Base-by-base conservation (phyloP, 1,140 invertebrate species). In the Heliconius himera region DNA sequence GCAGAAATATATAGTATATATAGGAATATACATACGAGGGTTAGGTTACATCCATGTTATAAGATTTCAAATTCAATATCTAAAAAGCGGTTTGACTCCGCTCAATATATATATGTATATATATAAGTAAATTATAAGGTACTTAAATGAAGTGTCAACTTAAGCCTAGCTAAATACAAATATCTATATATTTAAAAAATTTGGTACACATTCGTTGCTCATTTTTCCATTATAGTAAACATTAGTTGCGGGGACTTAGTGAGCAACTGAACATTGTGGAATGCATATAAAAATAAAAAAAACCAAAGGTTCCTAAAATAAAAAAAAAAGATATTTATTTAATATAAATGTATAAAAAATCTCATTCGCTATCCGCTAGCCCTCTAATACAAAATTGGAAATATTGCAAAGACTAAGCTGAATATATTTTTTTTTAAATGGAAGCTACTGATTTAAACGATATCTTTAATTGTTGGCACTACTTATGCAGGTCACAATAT, bases 201-300 rank as follows among this genome's bases (percentile, higher is more conserved):
- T 93, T 94, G 93, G 93, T 94, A 93, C 91, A 92, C 88, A 91
- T 94, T 94, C 93, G 93, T 94, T 94, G 93, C 91, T 93, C 90
- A 87, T 90, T 91, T 91, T 89, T 86, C 87, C 82, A 85, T 85
- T 85, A 89, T 87, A 86, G 89, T 83, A 89, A 51, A 81, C 84
- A 89, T 84, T 81, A 88, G 81, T 83, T 88, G 87, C 86, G 80
- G 85, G 78, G 81, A 75, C 79, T 78, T 79, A 73, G 82, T 84
- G 87, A 89, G 90, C 92, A 93, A 93, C 91, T 85, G 85, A 92
- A 91, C 80, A 88, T 83, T 82, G 84, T 91, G 92, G 92, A 93
- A 93, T 93, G 92, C 90, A 91, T 91, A 85, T 81, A 56, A 81
- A 36, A 60, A 77, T 36, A 74, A 51, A 74, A 54, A 54, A 51